Evolutionary conservation across 2,888 invertebrate genomes (phyloP), one percentile per base, ranked within the genome.

Genomic region (Mechanitis mazaeus): DNA sequence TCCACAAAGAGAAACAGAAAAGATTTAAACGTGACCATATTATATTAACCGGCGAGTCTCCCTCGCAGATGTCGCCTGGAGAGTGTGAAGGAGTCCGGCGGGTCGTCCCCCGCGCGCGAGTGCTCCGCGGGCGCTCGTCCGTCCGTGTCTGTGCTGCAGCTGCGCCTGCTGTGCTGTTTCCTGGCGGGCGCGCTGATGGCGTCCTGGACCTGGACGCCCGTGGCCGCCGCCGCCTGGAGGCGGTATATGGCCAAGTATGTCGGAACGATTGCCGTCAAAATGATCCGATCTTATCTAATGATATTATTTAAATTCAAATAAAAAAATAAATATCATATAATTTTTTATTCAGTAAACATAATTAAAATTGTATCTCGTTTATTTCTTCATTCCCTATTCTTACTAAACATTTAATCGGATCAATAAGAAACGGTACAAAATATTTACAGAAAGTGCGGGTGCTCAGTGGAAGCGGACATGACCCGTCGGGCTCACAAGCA

Each of bases 141-240:
- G 0, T 97, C 95, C 71, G 93, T 96, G 61, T 94, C 95, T 1
- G 94, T 96, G 80, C 84, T 96, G 56, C 95, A 97, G 80, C 80
- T 97, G 67, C 96, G 97, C 73, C 85, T 97, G 72, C 84, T 97
- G 64, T 93, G 95, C 60, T 92, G 95, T 67, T 97, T 97, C 87
- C 94, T 94, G 68, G 93, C 95, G 47, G 97, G 97, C 53, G 93
- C 96, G 65, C 92, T 95, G 38, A 96, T 97, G 95, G 96, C 97
- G 3, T 96, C 96, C 0, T 98, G 97, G 97, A 95, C 97, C 42
- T 98, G 97, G 97, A 97, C 96, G 6, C 92, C 93, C 33, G 94
- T 96, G 47, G 96, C 97, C 4, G 81, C 95, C 5, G 93, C 95
- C 70, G 94, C 95, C 12, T 98, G 98, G 98, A 93, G 93, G 65